Evolutionary conservation across 2,888 invertebrate genomes (phyloP), one percentile per base, ranked within the genome.

Genomic region (Desoria tigrina): DNA sequence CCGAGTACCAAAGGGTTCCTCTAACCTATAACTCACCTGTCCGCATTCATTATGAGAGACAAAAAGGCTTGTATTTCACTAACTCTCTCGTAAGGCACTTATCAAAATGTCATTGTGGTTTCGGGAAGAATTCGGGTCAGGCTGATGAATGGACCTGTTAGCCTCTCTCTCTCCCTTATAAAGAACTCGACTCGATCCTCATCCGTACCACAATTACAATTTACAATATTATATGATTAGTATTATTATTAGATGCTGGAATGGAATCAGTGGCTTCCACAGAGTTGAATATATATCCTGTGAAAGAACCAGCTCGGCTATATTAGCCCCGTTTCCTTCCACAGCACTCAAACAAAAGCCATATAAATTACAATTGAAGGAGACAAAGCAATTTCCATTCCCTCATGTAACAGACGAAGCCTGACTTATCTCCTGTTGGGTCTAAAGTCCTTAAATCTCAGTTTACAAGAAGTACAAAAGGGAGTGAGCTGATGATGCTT

Each of bases 21-120:
- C 42, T n/a, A n/a, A 39, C 21, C 21, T 57, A 42, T 57, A 57
- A 57, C 57, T 57, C 57, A 57, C 57, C 57, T 57, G 57, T 57
- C 57, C 39, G 57, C 57, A 57, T 57, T 57, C 42, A 57, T 57
- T 57, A 57, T 24, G 21, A 18, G 42, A 57, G 42, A 57, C 57
- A 57, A 55, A 55, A 37, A 57, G 57, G 57, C 18, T 37, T 55
- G 7, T 28, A 28, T 55, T 27, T 55, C 55, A 51, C 23, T 51
- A 16, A 4, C n/a, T n/a, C n/a, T n/a, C n/a, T n/a, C n/a, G n/a
- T 37, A 6, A 55, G 23, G 24, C 57, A 42, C 57, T 57, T 57
- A 57, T 57, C 32, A 55, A 55, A 55, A 28, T 55, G 55, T 55
- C 57, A n/a, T 24, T 51, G 26, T 14, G 23, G 24, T 26, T 26